Evolutionary conservation across 1,140 invertebrate genomes (phyloP).

Genomic region (Magallana angulata): DNA sequence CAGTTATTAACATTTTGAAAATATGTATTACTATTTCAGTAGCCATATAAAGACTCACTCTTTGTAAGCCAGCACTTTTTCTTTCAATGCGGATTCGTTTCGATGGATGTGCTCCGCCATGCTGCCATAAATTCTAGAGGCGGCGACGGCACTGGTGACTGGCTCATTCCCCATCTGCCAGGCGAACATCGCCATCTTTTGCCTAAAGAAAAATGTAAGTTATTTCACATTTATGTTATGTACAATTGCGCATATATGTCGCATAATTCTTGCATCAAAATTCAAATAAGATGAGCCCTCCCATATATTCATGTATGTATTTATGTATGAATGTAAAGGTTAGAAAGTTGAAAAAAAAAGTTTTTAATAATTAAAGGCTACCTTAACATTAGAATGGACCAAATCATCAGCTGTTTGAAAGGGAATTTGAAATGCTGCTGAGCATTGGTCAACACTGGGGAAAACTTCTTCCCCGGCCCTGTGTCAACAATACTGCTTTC

Average conservation of each 20-base stretch:
- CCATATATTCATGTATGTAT: too few relatives aligned
- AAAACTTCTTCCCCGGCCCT: conserved; percentile 40
- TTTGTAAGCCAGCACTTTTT: conserved; percentile 53
- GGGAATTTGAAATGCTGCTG: conserved; percentile 66
- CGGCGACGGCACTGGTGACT: conserved; percentile 72
- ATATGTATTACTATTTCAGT: too few relatives aligned
- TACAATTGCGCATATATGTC: too few relatives aligned
- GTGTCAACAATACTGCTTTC: conserved; percentile 35
- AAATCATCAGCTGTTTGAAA: conserved; percentile 74
- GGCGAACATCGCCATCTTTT: conserved; percentile 70
- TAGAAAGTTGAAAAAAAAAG: too few relatives aligned
- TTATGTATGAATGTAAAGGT: too few relatives aligned
- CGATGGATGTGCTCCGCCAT: conserved; percentile 59
- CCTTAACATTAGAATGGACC: conserved; percentile 73
- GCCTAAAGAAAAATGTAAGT: conserved; percentile 51
- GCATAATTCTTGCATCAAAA: too few relatives aligned
- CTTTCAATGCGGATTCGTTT: conserved; percentile 54
- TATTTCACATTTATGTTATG: too few relatives aligned
- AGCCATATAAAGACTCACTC: conserved; percentile 39
- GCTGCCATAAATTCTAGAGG: conserved; percentile 66
- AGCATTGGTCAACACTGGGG: not conserved
- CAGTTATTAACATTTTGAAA: too few relatives aligned
- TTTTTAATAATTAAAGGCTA: conserved; percentile 32
- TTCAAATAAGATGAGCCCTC: too few relatives aligned
- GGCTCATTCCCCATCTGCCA: conserved; percentile 76